Base-by-base conservation (phyloP, 2,888 invertebrate genomes). In the Ophion slaviceki region DNA sequence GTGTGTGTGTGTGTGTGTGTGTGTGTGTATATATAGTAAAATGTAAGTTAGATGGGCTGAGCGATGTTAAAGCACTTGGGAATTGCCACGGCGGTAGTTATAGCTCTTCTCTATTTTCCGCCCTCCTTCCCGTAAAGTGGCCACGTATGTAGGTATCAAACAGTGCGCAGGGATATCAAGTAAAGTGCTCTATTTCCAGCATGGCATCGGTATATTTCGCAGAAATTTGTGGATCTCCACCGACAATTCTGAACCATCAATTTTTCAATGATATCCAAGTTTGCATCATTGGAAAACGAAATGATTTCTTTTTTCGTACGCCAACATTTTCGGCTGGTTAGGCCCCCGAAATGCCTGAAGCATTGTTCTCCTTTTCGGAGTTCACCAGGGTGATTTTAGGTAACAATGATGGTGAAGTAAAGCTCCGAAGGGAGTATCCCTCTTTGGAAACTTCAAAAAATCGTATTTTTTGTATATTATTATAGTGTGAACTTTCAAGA, bases 31-130 rank as follows among this genome's bases (percentile, higher is more conserved):
- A 61, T 14, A 67, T 68, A 62, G 80, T 61, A 80, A 82, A 80
- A 86, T 86, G 70, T 78, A 83, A 84, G 86, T 86, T 78, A 68
- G 75, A 86, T 80, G 75, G 80, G 61, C 75, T 81, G 80, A 78
- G 70, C 28, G 80, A 86, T 81, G 83, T 59, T 59, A 47, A 45
- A 68, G 83, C 83, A 83, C 86, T 86, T 74, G 86, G 86, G 81
- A 78, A 86, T 86, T 83, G 83, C 86, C 57, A 62, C 75, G 24
- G 70, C 61, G 74, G 80, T 86, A 80, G 86, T 86, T 78, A 83
- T 86, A 83, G 80, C 76, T 74, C 80, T 80, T 68, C 79, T 72
- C 75, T 80, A 45, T 82, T 68, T 47, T 68, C 28, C 67, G 57
- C 45, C 45, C 74, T 53, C 68, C 40, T 24, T 24, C 75, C 70